Base-by-base conservation (phyloP, 1,140 invertebrate genomes). In the Hestina assimilis region DNA sequence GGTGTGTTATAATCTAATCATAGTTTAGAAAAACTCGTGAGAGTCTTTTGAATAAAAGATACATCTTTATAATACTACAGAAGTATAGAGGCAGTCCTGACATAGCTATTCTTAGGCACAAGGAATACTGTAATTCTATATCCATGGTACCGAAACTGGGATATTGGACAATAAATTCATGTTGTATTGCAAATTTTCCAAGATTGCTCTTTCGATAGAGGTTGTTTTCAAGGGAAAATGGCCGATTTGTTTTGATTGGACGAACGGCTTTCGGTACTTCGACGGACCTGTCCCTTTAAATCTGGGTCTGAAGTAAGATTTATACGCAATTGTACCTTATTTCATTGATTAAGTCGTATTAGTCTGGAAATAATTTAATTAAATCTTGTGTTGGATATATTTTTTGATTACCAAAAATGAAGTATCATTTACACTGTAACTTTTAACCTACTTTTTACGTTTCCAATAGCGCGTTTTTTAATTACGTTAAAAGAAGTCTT, bases 171-270 rank as follows among this genome's bases (percentile, higher is more conserved):
- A 51, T 26, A 59, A 52, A 53, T 56, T 47, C 53, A 28, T 40
- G 29, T 47, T 52, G 48, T 59, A 52, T 46, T 45, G 29, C 41
- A 59, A 43, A 43, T 55, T 56, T 47, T 35, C 52, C 53, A 20
- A 40, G 51, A 62, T 66, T 57, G 33, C 38, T 42, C 47, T 42
- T 21, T 24, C 33, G 59, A 46, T 65, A 50, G 48, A 54, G 56
- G 59, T 45, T 54, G 43, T 59, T 66, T 57, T 64, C 50, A 55
- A 41, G 43, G 45, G 54, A 41, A 47, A 58, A 60, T 66, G 19
- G 67, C 23, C 57, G 41, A 63, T 66, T 69, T 42, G 26, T 63
- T 69, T 69, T 69, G 67, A 69, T 69, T 69, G 60, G 59, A 60
- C 28, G 57, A 64, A 68, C 43, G 58, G 61, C 26, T 68, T 68